Evolutionary conservation across 2,797 vertebrate species (phyloP).

Genomic region (Cyprinodon diabolis): DNA sequence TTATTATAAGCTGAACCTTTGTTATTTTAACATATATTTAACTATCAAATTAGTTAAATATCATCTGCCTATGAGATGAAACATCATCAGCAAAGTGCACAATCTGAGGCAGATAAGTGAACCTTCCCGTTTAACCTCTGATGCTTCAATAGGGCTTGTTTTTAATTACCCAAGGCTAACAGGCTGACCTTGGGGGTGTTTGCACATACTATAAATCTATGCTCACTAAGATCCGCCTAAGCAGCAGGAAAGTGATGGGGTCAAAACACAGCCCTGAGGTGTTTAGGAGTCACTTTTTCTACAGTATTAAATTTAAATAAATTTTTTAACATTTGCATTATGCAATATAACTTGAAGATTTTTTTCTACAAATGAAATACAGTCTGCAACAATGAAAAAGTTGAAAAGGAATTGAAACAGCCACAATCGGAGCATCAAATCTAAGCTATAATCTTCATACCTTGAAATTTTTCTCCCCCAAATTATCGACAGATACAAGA

Average conservation of each 20-base stretch:
- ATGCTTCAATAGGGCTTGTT: constrained; percentile 85
- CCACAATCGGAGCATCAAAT: constrained; percentile 62
- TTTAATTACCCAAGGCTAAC: constrained; percentile 94
- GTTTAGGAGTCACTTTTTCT: constrained; percentile 21
- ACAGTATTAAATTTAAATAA: background rate
- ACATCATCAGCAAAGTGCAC: constrained; percentile 70
- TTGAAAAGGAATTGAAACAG: background rate
- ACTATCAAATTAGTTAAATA: constrained; percentile 27
- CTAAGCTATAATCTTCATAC: constrained; percentile 79
- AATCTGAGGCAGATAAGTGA: constrained; percentile 75
- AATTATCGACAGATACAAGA: constrained; percentile 58
- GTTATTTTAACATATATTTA: constrained; percentile 40
- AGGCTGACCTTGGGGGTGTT: constrained; percentile 85
- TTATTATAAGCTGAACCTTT: constrained; percentile 4
- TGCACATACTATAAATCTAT: constrained; percentile 85
- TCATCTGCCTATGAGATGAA: constrained; percentile 50
- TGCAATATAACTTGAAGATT: background rate
- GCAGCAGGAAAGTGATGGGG: constrained; percentile 78
- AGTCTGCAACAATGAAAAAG: background rate
- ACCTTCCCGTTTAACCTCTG: constrained; percentile 86
- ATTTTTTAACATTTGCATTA: background rate
- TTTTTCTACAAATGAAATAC: background rate
- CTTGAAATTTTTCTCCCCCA: constrained; percentile 67
- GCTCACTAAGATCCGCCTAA: constrained; percentile 79
- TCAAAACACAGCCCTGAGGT: constrained; percentile 47